A percentile compares a stretch with the other conserved stretches of the same genome.
Conservation (phyloP, 2,797 vertebrate genomes). For the Enteromius argenteus region DNA sequence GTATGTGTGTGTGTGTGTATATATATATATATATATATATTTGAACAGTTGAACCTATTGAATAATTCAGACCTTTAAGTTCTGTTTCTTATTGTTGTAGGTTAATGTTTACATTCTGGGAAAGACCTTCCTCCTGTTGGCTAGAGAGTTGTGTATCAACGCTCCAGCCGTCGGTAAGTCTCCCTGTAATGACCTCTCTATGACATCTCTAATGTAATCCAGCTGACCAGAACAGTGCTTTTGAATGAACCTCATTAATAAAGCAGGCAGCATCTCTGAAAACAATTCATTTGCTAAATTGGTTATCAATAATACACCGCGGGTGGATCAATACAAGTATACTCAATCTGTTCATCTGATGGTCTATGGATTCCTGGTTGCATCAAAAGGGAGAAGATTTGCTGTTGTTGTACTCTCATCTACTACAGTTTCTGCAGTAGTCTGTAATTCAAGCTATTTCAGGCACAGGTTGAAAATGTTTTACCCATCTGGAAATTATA, state of each 20-base stretch:
- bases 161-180: conserved; percentile 93
- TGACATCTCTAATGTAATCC: conserved; percentile 19
- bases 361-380: conserved; percentile 11
- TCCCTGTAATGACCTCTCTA: conserved; percentile 34
- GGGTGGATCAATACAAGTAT: conserved; percentile 28
- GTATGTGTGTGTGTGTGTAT: too few relatives aligned
- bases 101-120: conserved; percentile 97
- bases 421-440: conserved; percentile 8
- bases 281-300: conserved; percentile 47
- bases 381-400: conserved; percentile 1
- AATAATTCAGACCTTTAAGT: conserved; percentile 32
- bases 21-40: neutral
- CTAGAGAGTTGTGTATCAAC: conserved; percentile 98
- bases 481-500: conserved; percentile 4
- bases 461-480: conserved; percentile 38
- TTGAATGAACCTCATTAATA: conserved; percentile 42
- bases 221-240: conserved; percentile 19
- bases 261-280: conserved; percentile 17
- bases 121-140: conserved; percentile 94
- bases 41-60: neutral
- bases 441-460: conserved; percentile 23
- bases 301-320: conserved; percentile 42
- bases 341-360: conserved; percentile 17
- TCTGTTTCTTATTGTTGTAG: conserved; percentile 68
- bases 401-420: neutral